These are phyloP conservation scores for Megaustenia siamemsis DNA, from an alignment of 2,888 invertebrate genomes.

Conservation along the genomic window DNA sequence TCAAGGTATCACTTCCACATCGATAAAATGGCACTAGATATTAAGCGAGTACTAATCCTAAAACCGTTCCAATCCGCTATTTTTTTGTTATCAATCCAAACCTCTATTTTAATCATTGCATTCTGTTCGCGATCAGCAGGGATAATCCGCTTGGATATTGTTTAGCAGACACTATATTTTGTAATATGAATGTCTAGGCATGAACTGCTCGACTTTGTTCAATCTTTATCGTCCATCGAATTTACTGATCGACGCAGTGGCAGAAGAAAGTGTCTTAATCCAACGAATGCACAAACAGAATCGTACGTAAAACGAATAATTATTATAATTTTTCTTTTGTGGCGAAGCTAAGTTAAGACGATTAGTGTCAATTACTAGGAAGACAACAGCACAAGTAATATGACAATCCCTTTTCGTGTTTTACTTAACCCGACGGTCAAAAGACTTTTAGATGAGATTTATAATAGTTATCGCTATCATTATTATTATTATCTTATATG, in stretches of 20 bases:
- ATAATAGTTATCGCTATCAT: too few species aligned
- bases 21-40: not conserved
- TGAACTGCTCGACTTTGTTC: not conserved
- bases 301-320: not conserved
- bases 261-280: not conserved
- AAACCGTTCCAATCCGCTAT: not conserved
- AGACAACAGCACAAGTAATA: too few species aligned
- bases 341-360: too few species aligned
- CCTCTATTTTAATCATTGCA: not conserved
- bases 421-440: too few species aligned
- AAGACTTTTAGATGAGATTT: too few species aligned
- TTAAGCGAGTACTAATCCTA: not conserved
- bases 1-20: not conserved
- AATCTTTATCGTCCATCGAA: not conserved
- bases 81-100: not conserved
- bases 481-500: too few species aligned
- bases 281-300: not conserved
- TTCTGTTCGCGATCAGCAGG: not conserved
- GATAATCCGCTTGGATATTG: not conserved
- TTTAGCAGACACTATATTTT: conserved; percentile 18
- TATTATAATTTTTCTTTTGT: too few species aligned
- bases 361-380: too few species aligned
- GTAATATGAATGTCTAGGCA: conserved; percentile 1
- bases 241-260: not conserved
- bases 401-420: too few species aligned